Conservation (phyloP, 2,797 vertebrate genomes). For the Pantherophis alleghaniensis region DNA sequence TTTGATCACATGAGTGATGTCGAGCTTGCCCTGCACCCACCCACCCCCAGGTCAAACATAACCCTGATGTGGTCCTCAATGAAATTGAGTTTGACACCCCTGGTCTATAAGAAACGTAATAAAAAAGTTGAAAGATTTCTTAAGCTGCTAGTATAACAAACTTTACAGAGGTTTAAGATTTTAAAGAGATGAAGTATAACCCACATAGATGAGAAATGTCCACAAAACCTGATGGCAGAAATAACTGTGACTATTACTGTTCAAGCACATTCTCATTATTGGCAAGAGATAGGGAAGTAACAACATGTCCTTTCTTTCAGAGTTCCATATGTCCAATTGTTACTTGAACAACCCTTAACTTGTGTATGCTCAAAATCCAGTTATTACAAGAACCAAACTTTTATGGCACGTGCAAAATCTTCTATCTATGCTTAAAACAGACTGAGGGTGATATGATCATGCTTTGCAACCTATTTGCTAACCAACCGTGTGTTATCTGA, state of each 20-base stretch:
- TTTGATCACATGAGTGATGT: too few species aligned
- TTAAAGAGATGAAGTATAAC: neutral
- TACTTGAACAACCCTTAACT: neutral
- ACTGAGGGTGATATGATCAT: neutral
- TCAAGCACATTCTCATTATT: neutral
- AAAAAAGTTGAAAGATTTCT: neutral
- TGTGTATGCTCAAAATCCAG: neutral
- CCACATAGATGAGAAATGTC: neutral
- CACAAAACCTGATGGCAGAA: neutral
- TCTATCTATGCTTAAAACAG: neutral
- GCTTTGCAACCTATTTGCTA: neutral
- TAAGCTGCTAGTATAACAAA: neutral
- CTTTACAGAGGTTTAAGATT: neutral
- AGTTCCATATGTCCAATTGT: neutral
- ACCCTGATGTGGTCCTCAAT: too few species aligned
- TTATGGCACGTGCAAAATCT: neutral
- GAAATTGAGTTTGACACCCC: too few species aligned
- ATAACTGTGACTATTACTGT: neutral
- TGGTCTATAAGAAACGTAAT: neutral
- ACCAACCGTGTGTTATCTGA: neutral
- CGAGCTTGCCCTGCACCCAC: too few species aligned
- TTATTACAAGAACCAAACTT: neutral
- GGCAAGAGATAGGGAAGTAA: neutral
- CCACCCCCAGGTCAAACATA: too few species aligned
- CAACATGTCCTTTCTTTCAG: neutral